Evolutionary conservation across 1,140 invertebrate species (phyloP).

Genomic region (Oreohelix idahoensis): DNA sequence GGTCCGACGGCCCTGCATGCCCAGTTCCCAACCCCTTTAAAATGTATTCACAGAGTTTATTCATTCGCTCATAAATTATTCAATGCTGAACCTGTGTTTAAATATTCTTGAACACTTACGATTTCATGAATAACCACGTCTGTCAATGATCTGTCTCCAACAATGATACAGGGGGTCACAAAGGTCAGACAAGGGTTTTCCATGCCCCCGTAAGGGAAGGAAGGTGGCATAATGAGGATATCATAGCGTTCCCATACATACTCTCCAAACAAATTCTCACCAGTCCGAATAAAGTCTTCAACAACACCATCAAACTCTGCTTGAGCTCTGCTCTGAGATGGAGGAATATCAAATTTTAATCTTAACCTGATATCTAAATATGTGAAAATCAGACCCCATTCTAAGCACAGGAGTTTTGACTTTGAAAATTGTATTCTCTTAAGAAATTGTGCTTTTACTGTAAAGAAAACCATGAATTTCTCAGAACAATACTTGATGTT

Average conservation of each 20-base stretch:
- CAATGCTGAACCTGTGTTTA: no score
- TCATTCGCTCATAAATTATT: no score
- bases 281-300: conserved; percentile 86
- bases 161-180: conserved; percentile 90
- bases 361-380: no score
- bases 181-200: conserved; percentile 98
- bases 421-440: no score
- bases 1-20: no score
- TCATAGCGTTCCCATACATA: conserved; percentile 81
- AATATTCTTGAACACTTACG: conserved; percentile 82
- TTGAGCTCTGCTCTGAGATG: conserved; percentile 79
- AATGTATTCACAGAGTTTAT: no score
- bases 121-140: conserved; percentile 95
- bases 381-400: no score
- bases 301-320: conserved; percentile 74
- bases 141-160: conserved; percentile 89
- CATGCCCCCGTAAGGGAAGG: conserved; percentile 96
- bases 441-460: no score
- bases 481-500: no score
- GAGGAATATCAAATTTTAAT: conserved; percentile 75
- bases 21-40: no score
- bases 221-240: conserved; percentile 91
- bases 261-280: conserved; percentile 79
- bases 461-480: no score
- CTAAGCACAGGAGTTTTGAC: no score